These are phyloP conservation scores for Lithobates sylvaticus DNA, from an alignment of 2,797 vertebrate species.

Conservation along the genomic window DNA sequence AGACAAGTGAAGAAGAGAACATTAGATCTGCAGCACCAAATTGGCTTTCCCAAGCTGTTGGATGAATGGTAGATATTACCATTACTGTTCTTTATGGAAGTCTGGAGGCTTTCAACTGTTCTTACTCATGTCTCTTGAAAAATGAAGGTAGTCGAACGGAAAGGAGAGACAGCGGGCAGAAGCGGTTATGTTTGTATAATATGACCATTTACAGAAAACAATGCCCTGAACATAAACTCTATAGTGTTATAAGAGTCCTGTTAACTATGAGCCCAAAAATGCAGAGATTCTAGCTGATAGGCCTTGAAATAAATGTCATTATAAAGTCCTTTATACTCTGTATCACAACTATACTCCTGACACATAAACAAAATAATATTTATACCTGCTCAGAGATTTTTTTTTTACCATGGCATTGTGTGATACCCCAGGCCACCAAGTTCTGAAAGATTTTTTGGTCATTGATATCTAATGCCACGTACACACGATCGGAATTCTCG, in stretches of 20 bases:
- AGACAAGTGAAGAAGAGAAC: conserved; percentile 46
- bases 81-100: conserved; percentile 63
- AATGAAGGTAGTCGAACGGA: conserved; percentile 34
- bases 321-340: background rate
- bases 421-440: too few relatives aligned
- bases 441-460: too few relatives aligned
- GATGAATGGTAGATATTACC: conserved; percentile 61
- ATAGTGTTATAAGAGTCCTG: background rate
- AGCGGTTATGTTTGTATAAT: conserved; percentile 45
- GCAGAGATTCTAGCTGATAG: background rate
- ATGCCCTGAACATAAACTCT: background rate
- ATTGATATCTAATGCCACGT: too few relatives aligned
- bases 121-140: conserved; percentile 61
- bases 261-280: background rate
- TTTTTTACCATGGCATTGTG: too few relatives aligned
- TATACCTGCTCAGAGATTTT: too few relatives aligned
- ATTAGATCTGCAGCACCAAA: conserved; percentile 58
- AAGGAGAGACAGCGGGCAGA: conserved; percentile 51
- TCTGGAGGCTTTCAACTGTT: conserved; percentile 61
- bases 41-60: conserved; percentile 62
- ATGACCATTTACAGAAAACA: background rate
- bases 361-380: too few relatives aligned
- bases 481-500: too few relatives aligned
- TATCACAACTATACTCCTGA: background rate
- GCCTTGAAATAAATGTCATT: background rate